Base-by-base conservation (phyloP, 2,888 invertebrate genomes). In the Synanthedon formicaeformis region DNA sequence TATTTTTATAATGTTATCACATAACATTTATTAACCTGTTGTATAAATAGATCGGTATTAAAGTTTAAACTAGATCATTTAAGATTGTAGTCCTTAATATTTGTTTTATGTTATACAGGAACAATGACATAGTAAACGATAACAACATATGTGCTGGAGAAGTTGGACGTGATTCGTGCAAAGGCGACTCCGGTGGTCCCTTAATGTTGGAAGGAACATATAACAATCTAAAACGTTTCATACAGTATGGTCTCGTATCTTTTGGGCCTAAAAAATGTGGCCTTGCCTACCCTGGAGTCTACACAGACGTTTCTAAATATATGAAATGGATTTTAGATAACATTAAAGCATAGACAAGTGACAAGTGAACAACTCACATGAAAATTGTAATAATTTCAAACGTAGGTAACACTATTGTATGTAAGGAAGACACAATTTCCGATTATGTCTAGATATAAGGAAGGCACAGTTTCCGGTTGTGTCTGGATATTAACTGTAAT, bases 121-220 rank as follows among this genome's bases (percentile, higher is more conserved):
- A 45, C 45, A 45, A 2, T 13, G n/a, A n/a, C 14, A 14, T 45
- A 2, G 14, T 45, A 13, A 45, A 14, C 14, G 45, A 45, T 14
- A 58, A 57, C 45, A 58, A 58, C 48, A 6, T 60, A 8, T 60
- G 67, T 50, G 69, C 62, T n/a, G 90, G 90, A 0, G 72, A 69
- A 27, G 72, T 73, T 40, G 71, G 73, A 0, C 77, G 80, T 48
- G 92, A 92, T 62, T 90, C 91, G 18, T 92, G 92, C 58, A 69
- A 75, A 18, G 91, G 92, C 0, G 92, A 92, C 58, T 91, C 91
- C 41, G 92, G 92, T 10, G 92, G 92, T 0, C 92, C 92, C 0
- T 69, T 92, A 41, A 85, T 88, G 75, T 56, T 67, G 2, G 57
- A 66, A 3, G 55, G 58, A 1, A 12, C 50, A 2, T 54, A 58